Conservation (phyloP, 2,797 vertebrate genomes). For the Molothrus ater region DNA sequence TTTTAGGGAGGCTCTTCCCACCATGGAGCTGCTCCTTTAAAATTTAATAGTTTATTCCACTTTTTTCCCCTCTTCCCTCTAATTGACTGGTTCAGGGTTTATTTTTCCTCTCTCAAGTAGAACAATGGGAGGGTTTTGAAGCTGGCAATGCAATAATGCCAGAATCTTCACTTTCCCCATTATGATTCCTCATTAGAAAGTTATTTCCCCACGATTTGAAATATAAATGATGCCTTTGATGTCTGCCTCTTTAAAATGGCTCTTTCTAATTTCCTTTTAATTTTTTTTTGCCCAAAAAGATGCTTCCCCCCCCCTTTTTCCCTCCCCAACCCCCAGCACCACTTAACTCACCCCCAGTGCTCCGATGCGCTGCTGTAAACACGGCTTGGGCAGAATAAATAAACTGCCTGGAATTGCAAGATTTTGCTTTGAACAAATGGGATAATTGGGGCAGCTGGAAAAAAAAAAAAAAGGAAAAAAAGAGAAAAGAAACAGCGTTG, state of each 20-base stretch:
- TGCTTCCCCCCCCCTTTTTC: not conserved
- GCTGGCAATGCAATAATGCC: constrained; percentile 44
- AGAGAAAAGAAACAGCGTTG: constrained; percentile 44
- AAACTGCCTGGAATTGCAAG: constrained; percentile 69
- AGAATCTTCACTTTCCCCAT: constrained; percentile 39
- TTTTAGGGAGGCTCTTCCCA: not conserved
- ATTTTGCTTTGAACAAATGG: constrained; percentile 72
- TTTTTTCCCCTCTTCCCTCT: constrained; percentile 24
- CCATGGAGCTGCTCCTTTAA: constrained; percentile 41
- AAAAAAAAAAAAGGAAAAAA: not conserved
- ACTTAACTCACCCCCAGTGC: constrained; percentile 31
- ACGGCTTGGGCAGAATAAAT: constrained; percentile 71
- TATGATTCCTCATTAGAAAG: constrained; percentile 74
- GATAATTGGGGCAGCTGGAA: constrained; percentile 72
- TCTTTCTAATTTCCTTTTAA: constrained; percentile 51
- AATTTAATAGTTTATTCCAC: constrained; percentile 54
- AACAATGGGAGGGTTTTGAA: constrained; percentile 73
- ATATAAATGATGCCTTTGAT: constrained; percentile 74
- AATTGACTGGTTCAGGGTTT: constrained; percentile 30
- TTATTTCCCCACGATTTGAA: constrained; percentile 72
- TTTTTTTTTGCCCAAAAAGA: constrained; percentile 31
- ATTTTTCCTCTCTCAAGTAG: constrained; percentile 43
- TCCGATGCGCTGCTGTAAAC: constrained; percentile 54
- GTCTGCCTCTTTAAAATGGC: constrained; percentile 12
- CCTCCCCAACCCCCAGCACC: not conserved